Percentiles rank a stretch among this genome's conserved stretches.
Evolutionary conservation across 1,140 invertebrate genomes (phyloP).

Genomic region (Aphelinus atriplicis): DNA sequence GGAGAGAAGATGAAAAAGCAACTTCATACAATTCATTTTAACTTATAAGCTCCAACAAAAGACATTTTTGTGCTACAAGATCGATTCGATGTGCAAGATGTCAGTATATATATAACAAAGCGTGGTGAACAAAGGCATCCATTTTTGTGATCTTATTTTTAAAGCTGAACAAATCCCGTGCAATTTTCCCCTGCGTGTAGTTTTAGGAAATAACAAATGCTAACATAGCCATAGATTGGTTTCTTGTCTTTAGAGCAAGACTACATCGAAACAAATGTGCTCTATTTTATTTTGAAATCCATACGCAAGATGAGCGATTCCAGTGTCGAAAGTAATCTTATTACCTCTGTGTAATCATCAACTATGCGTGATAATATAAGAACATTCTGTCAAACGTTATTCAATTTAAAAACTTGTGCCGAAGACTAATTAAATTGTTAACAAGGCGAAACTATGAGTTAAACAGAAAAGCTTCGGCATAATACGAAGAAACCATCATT

Average conservation of each 20-base stretch:
- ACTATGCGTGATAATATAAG: slow-evolving; percentile 14
- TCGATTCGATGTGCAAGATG: not conserved
- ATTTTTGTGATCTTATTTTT: slow-evolving; percentile 38
- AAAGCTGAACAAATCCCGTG: slow-evolving; percentile 40
- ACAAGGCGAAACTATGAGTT: not conserved
- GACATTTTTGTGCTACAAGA: slow-evolving; percentile 15
- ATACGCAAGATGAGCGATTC: slow-evolving; percentile 23
- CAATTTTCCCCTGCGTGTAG: slow-evolving; percentile 41
- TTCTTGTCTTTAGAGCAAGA: slow-evolving; percentile 9
- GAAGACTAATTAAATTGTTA: slow-evolving; percentile 13
- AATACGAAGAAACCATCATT: slow-evolving; percentile 18
- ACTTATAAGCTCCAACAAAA: slow-evolving; percentile 2
- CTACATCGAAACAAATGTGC: slow-evolving; percentile 20
- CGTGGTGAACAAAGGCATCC: slow-evolving; percentile 28
- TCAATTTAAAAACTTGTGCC: slow-evolving; percentile 29
- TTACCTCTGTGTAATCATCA: slow-evolving; percentile 23
- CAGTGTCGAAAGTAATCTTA: slow-evolving; percentile 34
- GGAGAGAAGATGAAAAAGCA: slow-evolving; percentile 3
- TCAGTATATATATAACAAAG: not conserved
- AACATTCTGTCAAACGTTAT: slow-evolving; percentile 26
- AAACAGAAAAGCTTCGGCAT: slow-evolving; percentile 6
- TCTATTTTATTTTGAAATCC: slow-evolving; percentile 31
- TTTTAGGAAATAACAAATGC: slow-evolving; percentile 33
- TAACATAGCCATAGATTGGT: slow-evolving; percentile 41
- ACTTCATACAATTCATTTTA: not conserved